Base-by-base conservation (phyloP, 2,888 invertebrate genomes). In the Dorcus parallelipipedus region DNA sequence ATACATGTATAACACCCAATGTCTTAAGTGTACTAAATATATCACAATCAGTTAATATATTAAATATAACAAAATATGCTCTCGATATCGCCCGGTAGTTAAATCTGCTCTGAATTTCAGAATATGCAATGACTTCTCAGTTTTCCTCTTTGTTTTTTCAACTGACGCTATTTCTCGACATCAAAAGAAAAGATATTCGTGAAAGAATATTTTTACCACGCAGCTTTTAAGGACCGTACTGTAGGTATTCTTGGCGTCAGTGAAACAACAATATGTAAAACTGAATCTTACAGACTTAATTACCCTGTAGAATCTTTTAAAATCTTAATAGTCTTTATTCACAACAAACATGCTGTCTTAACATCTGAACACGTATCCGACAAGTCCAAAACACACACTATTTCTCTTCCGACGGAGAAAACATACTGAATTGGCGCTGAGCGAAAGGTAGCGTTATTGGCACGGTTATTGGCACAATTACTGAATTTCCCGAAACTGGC, bases 391-490 rank as follows among this genome's bases (percentile, higher is more conserved):
- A 4, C 9, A 49, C 49, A 33, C 26, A 33, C 26, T 38, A 59
- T 49, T 59, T 56, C 45, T 60, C 56, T 39, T 54, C 54, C 14
- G 52, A 53, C 4, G 51, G 38, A 6, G 60, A 51, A 38, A 54
- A 60, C 42, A 57, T 47, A 39, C 47, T 60, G 33, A 61, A 66
- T 49, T 61, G 61, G 9, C 58, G 64, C 38, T 64, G 64, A 33
- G 68, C 66, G 42, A 68, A 50, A 9, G 72, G 65, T 43, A 71
- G 56, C 42, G 67, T 55, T 23, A 71, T 67, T 55, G 66, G 66
- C 52, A 71, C 60, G 33, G 73, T 64, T 43, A 71, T 70, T 23
- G 73, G 73, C 54, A 72, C 71, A 53, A 72, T 66, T 4, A 74
- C 69, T 4, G 71, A 69, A 7, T 71, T 55, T 41, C 69, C 73